These are phyloP conservation scores for Hemitrygon akajei DNA, from an alignment of 2,797 vertebrate species.

Conservation along the genomic window DNA sequence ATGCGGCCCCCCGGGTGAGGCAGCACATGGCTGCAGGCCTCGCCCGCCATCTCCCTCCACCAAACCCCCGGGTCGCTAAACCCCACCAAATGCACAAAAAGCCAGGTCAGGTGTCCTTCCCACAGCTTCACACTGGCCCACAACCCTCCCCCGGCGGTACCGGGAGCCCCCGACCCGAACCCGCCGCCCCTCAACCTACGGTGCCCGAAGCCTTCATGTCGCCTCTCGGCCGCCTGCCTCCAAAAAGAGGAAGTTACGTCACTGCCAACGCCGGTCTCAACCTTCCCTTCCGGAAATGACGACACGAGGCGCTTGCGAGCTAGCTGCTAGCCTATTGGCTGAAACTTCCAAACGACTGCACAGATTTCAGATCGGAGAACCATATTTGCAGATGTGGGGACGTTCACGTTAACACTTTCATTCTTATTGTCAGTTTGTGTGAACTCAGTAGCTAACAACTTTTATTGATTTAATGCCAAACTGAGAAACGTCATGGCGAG, in stretches of 20 bases:
- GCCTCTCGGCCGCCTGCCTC: not conserved
- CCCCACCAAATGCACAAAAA: not conserved
- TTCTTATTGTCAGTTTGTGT: too few relatives aligned
- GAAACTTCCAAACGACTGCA: not conserved
- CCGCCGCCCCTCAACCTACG: not conserved
- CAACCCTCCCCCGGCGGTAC: not conserved
- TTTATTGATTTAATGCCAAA: too few relatives aligned
- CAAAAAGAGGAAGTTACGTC: conserved; percentile 11
- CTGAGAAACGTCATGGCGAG: not conserved
- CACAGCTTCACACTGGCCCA: too few relatives aligned
- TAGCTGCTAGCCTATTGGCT: not conserved
- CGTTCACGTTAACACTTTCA: too few relatives aligned
- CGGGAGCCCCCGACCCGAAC: not conserved
- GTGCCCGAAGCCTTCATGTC: conserved; percentile 30
- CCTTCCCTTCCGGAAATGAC: not conserved
- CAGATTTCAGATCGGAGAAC: not conserved
- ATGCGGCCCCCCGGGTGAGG: fast-evolving
- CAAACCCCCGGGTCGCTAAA: not conserved
- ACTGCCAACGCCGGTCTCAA: not conserved
- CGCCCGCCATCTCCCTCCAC: not conserved
- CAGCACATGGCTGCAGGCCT: not conserved
- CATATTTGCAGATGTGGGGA: not conserved
- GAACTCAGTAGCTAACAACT: too few relatives aligned
- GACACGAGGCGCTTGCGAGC: not conserved
- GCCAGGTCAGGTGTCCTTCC: too few relatives aligned